phyloP scores from a whole-genome alignment of 2,888 invertebrate genomes.

The Anagyrus pseudococci region DNA sequence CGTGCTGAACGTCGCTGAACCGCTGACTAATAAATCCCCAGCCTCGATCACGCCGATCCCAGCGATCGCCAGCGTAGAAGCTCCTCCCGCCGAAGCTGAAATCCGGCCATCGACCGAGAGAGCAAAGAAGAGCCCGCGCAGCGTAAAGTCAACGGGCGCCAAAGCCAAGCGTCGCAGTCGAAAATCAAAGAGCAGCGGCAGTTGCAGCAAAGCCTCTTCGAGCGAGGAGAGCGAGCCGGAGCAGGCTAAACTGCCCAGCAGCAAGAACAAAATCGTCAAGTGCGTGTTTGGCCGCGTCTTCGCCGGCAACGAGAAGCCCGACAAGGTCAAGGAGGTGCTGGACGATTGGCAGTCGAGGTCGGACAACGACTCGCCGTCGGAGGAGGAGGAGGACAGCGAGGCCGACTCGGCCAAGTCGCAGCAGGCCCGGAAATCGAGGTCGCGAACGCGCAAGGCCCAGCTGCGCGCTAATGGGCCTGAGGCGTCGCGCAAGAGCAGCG shows the following conservation, averaged over 20 bases:
- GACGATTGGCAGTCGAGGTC: conserved; percentile 58
- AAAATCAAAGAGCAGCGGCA: conserved; percentile 12
- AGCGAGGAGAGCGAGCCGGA: conserved; percentile 50
- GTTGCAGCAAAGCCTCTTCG: conserved; percentile 17
- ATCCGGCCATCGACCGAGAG: no score
- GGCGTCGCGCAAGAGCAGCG: conserved; percentile 33
- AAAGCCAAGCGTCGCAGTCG: conserved; percentile 23
- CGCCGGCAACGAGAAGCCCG: conserved; percentile 52
- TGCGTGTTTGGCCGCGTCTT: conserved; percentile 58
- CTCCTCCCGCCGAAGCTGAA: background rate
- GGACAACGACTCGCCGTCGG: conserved; percentile 45
- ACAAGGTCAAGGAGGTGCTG: conserved; percentile 56
- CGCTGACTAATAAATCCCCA: background rate
- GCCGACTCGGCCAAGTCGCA: conserved; percentile 19
- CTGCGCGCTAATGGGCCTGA: conserved; percentile 19
- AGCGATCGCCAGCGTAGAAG: background rate
- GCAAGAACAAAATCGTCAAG: conserved; percentile 56
- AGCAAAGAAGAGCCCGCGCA: no score
- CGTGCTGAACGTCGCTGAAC: conserved; percentile 22
- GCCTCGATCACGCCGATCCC: background rate
- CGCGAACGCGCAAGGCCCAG: conserved; percentile 25
- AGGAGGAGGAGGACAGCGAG: no score
- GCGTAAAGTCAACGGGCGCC: conserved; percentile 9
- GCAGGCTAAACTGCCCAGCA: conserved; percentile 34
- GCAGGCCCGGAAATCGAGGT: background rate